Conservation (phyloP, 2,797 vertebrate genomes). For the Arnoldichthys spilopterus region DNA sequence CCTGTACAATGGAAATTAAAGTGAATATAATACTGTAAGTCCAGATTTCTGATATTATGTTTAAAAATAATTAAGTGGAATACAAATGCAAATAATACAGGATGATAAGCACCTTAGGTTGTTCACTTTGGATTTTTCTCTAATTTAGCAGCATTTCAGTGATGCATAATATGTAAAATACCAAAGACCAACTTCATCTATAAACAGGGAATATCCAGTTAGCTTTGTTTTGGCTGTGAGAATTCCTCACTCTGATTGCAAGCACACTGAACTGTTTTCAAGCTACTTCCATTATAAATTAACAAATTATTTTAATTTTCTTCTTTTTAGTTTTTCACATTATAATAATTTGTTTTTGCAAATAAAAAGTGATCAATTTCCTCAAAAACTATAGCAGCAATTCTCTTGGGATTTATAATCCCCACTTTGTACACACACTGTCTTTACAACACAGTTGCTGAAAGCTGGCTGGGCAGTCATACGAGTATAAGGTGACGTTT, state of each 20-base stretch:
- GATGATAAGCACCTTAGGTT: conserved; percentile 80
- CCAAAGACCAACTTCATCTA: conserved; percentile 64
- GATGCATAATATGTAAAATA: conserved; percentile 73
- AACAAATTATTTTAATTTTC: conserved; percentile 18
- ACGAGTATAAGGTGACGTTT: conserved; percentile 73
- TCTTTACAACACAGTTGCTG: conserved; percentile 75
- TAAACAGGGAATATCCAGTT: conserved; percentile 77
- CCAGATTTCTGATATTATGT: conserved; percentile 72
- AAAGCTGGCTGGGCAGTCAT: conserved; percentile 76
- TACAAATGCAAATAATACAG: conserved; percentile 83
- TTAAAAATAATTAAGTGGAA: conserved; percentile 81
- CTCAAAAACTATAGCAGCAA: conserved; percentile 70
- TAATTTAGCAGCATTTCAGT: conserved; percentile 82
- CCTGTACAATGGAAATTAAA: conserved; percentile 79
- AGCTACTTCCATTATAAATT: conserved; percentile 41
- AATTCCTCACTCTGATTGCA: conserved; percentile 40
- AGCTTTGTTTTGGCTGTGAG: conserved; percentile 75
- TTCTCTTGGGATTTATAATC: conserved; percentile 62
- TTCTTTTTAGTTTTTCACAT: conserved; percentile 44
- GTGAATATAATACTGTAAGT: conserved; percentile 82
- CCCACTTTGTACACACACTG: conserved; percentile 73
- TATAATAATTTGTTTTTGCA: conserved; percentile 48
- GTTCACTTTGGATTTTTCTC: conserved; percentile 83
- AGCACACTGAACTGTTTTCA: conserved; percentile 57
- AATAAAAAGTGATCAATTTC: conserved; percentile 27